These are phyloP conservation scores for Capreolus pygargus DNA, from an alignment of 2,113 vertebrate genomes.

Conservation along the genomic window DNA sequence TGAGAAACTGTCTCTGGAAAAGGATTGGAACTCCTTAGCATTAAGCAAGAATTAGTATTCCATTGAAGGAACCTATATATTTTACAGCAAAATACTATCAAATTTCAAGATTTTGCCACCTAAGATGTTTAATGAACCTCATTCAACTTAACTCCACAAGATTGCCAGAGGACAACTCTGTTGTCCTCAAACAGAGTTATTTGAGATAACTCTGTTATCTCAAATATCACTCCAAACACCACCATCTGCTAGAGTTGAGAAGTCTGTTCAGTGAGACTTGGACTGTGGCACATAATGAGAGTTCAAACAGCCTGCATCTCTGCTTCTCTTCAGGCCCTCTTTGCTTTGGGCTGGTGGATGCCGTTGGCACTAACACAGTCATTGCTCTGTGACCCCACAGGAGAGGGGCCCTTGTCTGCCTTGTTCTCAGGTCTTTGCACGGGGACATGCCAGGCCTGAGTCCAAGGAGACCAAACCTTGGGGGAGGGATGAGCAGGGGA, in stretches of 20 bases:
- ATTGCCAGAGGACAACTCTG: background rate
- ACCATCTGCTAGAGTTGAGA: background rate
- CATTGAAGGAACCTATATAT: background rate
- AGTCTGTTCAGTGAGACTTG: background rate
- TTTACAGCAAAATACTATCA: background rate
- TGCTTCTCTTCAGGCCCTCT: background rate
- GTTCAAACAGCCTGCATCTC: background rate
- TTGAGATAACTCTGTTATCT: background rate
- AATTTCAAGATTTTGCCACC: background rate
- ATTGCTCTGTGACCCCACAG: background rate
- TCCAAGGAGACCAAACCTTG: background rate
- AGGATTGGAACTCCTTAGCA: background rate
- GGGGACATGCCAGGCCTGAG: background rate
- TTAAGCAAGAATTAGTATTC: background rate
- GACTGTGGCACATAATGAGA: background rate
- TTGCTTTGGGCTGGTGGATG: background rate
- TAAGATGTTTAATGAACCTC: background rate
- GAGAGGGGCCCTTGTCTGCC: accelerated
- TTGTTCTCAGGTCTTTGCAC: background rate
- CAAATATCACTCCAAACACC: background rate
- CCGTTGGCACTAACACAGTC: background rate
- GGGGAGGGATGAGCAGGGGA: background rate
- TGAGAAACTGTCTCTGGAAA: background rate
- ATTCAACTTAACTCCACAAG: background rate
- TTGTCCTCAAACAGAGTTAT: background rate